These are phyloP conservation scores for Masnerella sp. DNA, from an alignment of 2,888 invertebrate genomes.

Conservation along the genomic window DNA sequence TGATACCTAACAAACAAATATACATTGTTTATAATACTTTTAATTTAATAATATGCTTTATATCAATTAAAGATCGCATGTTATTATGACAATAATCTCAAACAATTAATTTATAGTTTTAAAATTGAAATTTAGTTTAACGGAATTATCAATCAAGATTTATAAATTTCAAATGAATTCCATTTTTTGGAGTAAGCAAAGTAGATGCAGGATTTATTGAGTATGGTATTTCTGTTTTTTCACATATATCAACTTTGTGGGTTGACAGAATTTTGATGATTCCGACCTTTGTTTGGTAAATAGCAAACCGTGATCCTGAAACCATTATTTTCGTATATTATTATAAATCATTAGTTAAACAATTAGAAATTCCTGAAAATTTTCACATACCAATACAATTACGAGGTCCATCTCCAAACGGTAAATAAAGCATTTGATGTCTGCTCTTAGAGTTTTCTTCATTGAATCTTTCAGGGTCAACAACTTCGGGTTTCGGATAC, in stretches of 20 bases:
- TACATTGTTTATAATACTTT: too few relatives aligned
- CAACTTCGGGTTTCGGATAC: conserved; percentile 69
- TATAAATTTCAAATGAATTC: conserved; percentile 69
- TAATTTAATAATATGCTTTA: too few relatives aligned
- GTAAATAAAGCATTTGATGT: conserved; percentile 66
- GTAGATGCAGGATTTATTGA: conserved; percentile 58
- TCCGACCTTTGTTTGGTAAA: conserved; percentile 74
- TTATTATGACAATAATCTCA: too few relatives aligned
- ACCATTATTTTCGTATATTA: conserved; percentile 3
- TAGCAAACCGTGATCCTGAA: conserved; percentile 68
- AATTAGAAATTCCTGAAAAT: not conserved
- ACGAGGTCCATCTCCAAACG: conserved; percentile 72
- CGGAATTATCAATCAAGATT: conserved; percentile 39
- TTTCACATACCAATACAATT: conserved; percentile 70
- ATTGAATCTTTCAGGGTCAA: conserved; percentile 69
- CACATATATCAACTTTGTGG: conserved; percentile 70
- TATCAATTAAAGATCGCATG: too few relatives aligned
- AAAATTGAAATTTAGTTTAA: too few relatives aligned
- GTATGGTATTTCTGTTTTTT: conserved; percentile 69
- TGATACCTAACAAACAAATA: too few relatives aligned
- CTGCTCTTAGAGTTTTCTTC: conserved; percentile 62
- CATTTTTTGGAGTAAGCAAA: conserved; percentile 66
- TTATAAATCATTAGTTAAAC: not conserved
- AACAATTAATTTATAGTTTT: too few relatives aligned
- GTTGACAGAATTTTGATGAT: conserved; percentile 70